Evolutionary conservation across 2,797 vertebrate genomes (phyloP), one percentile per base, ranked within the genome.

Genomic region (Hozukius guyotensis): DNA sequence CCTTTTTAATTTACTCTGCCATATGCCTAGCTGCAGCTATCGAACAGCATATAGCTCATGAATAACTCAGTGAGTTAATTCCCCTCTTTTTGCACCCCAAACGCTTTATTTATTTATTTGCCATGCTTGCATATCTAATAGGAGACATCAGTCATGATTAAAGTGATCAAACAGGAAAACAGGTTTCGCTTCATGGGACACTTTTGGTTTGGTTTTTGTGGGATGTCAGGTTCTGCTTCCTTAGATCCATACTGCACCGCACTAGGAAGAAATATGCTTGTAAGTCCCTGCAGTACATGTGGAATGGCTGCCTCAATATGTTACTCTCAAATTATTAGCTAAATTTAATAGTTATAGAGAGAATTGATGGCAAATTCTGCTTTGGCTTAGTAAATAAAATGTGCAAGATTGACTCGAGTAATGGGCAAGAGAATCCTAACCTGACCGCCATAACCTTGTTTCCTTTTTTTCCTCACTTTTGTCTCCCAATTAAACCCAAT

Each of bases 1-100:
- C 95, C 96, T 90, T 92, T 95, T 94, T 88, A 91, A 94, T 96
- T 96, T 96, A 89, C 87, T 71, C 91, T 94, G 91, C 95, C 96
- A 95, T 97, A 97, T 97, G 96, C 80, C 95, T 57, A 70, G 94
- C 93, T 87, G 89, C 90, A 92, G 91, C 91, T 38, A 29, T 81
- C 87, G 57, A 75, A 90, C 85, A 77, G 81, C 27, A 72, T 90
- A 92, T 61, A 63, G 89, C 93, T 95, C 29, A 81, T 95, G 92
- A 96, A 96, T 96, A 94, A 94, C 95, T 92, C 85, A 91, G 92
- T 71, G 80, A 78, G 78, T 91, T 92, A 71, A 91, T 89, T 72
- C 81, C 72, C 64, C 81, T 83, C 81, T 83, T 72, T 80, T 85
- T 60, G 38, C 52, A 55, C 8, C 24, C 10, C 22, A 27, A 82